Evolutionary conservation across 2,797 vertebrate species (phyloP), one percentile per base, ranked within the genome.

Genomic region (Atherinosoma microstoma): DNA sequence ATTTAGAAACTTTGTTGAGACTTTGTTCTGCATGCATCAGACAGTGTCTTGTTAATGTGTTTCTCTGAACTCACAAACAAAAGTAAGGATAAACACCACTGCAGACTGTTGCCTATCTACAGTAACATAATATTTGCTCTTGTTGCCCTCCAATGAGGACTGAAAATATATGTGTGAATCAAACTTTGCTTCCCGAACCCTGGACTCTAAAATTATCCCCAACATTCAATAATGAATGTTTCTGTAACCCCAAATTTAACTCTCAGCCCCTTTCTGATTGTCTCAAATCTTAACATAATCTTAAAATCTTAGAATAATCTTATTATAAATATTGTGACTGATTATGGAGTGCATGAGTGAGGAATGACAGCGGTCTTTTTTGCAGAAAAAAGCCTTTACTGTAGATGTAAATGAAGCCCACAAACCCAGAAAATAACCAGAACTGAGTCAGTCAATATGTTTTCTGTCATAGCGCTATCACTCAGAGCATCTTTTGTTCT

Each of bases 171-270:
- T 67, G 64, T 80, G 65, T n/a, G 59, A 84, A 74, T 73, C 18
- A 58, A 82, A 73, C 53, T 58, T 51, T 61, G 47, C 70, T 59
- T 63, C 35, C 27, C 58, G 22, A 32, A 68, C 57, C 2, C 59
- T 11, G 6, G 64, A 70, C 76, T 83, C 67, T 42, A 20, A 83
- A 86, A 74, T 70, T 53, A 87, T 82, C 63, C 59, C 51, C 59
- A 58, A 32, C 67, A 62, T 2, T 53, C 30, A 57, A 45, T 40
- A 60, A 0, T 49, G 47, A 75, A 71, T 27, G 30, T 70, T 83
- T 74, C n/a, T 76, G 36, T 27, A 57, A 72, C 71, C 58, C 59
- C 35, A 32, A 58, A 80, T 66, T 80, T 56, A 40, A 64, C 66
- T 27, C 47, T 34, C 58, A 63, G 49, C 11, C 61, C 22, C 9